A percentile compares a stretch with the other conserved stretches of the same genome.
These are phyloP conservation scores for Harpagus bidentatus DNA, from an alignment of 2,113 vertebrate species.

Conservation along the genomic window DNA sequence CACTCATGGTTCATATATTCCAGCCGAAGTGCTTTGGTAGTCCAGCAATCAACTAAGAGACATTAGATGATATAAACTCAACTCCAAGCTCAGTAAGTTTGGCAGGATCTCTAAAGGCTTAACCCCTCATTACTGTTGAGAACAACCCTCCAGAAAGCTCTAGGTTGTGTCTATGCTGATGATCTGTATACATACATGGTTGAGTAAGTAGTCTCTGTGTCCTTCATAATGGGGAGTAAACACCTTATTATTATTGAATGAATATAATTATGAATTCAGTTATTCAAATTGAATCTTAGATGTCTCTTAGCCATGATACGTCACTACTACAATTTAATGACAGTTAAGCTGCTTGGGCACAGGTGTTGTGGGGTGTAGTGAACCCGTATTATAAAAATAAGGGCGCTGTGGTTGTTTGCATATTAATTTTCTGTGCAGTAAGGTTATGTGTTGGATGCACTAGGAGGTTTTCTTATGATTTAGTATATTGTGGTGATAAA, in stretches of 20 bases:
- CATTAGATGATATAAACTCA: background rate
- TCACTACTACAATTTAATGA: background rate
- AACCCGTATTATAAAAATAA: background rate
- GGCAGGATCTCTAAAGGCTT: background rate
- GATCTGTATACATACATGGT: fast-evolving
- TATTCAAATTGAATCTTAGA: background rate
- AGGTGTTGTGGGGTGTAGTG: background rate
- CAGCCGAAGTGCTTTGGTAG: background rate
- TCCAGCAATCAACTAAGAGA: background rate
- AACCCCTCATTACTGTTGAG: background rate
- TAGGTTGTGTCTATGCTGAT: background rate
- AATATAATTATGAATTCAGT: too few species aligned
- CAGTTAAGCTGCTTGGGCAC: background rate
- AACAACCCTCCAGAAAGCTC: background rate
- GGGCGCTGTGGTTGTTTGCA: background rate
- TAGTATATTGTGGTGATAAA: background rate
- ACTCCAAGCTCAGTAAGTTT: background rate
- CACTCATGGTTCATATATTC: background rate
- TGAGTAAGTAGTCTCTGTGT: background rate
- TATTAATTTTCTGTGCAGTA: background rate
- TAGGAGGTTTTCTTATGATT: background rate
- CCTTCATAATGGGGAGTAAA: background rate
- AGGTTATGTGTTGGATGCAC: background rate
- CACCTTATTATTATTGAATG: background rate
- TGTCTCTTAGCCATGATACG: background rate